Conservation (phyloP, 2,113 vertebrate genomes). For the Phyllostomus discolor region DNA sequence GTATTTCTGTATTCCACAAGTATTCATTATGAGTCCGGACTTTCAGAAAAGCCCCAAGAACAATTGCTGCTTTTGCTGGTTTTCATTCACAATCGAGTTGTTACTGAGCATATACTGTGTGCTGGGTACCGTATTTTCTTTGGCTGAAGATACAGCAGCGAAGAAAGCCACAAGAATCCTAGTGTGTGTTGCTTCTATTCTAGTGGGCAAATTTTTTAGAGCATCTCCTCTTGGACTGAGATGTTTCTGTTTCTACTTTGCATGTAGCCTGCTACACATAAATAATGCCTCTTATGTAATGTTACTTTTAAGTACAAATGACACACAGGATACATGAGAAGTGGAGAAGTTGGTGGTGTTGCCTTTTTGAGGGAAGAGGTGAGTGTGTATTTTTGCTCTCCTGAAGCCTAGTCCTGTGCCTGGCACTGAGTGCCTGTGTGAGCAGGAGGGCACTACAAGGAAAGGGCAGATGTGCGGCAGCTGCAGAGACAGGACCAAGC, state of each 20-base stretch:
- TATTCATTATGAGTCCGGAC: background rate
- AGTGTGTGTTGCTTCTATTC: fast-evolving
- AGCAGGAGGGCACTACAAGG: background rate
- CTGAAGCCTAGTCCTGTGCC: too few species aligned
- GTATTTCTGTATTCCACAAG: background rate
- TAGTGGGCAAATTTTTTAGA: fast-evolving
- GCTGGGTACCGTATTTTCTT: background rate
- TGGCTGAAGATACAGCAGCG: background rate
- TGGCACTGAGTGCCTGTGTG: background rate
- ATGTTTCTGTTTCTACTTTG: background rate
- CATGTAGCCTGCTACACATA: background rate
- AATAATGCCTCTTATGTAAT: fast-evolving
- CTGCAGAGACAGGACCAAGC: too few species aligned
- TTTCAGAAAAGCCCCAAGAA: background rate
- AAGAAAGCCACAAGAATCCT: background rate
- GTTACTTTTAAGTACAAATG: background rate
- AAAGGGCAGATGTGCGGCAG: background rate
- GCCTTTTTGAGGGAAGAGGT: background rate
- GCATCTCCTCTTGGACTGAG: fast-evolving
- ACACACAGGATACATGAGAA: background rate
- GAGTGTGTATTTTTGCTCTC: fast-evolving
- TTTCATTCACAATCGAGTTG: background rate
- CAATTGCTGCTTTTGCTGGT: background rate
- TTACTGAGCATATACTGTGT: background rate
- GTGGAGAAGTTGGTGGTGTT: background rate